A percentile compares a stretch with the other conserved stretches of the same genome.
phyloP scores from a whole-genome alignment of 2,113 vertebrate species.

The Porphyrio hochstetteri region DNA sequence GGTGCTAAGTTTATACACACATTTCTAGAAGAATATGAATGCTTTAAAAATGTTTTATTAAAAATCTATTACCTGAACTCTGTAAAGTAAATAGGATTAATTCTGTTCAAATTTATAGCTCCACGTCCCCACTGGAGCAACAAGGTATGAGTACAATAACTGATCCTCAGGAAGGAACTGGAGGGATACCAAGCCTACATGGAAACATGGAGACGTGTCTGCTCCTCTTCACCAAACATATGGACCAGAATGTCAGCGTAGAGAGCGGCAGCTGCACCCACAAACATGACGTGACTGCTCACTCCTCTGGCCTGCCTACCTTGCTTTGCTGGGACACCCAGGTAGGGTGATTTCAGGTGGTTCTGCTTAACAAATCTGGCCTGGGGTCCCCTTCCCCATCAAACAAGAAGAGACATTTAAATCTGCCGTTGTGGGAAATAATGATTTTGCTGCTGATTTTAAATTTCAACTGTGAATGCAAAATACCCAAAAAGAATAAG shows the following conservation, averaged over 20 bases:
- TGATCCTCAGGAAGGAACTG: not conserved
- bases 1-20: not conserved
- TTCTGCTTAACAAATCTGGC: not conserved
- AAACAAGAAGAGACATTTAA: not conserved
- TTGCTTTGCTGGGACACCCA: not conserved
- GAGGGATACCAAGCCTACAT: not conserved
- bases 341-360: not conserved
- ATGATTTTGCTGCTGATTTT: not conserved
- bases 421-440: not conserved
- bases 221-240: not conserved
- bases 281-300: accelerated
- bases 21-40: not conserved
- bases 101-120: not conserved
- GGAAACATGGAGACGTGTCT: not conserved
- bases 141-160: not conserved
- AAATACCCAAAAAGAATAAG: not conserved
- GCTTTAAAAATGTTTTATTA: not conserved
- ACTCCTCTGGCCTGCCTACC: not conserved
- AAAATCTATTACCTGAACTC: not conserved
- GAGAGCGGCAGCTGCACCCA: not conserved
- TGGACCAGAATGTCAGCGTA: not conserved
- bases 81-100: not conserved
- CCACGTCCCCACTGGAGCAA: not conserved
- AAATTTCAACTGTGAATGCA: not conserved
- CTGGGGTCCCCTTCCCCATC: not conserved